Evolutionary conservation across 2,797 vertebrate species (phyloP).

Genomic region (Onychomys arenicola): DNA sequence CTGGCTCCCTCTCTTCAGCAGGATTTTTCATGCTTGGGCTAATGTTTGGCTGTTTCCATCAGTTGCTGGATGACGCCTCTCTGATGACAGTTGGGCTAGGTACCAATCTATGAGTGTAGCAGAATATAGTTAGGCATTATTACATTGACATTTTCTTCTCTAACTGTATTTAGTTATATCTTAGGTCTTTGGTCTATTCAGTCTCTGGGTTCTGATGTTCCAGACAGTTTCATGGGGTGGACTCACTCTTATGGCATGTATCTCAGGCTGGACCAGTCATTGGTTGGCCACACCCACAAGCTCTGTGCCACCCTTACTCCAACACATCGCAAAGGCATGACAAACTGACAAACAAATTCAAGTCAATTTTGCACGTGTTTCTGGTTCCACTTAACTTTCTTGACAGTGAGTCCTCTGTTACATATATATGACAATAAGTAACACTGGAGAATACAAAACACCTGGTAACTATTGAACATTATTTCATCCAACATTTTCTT

Average conservation of each 20-base stretch:
- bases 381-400: conserved; percentile 43
- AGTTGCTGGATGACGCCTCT: neutral
- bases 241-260: neutral
- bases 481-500: conserved; percentile 71
- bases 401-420: conserved; percentile 2
- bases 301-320: neutral
- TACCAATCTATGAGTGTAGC: neutral
- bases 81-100: neutral
- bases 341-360: neutral
- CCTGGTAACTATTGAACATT: conserved; percentile 22
- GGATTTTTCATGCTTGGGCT: neutral
- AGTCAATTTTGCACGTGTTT: conserved; percentile 18
- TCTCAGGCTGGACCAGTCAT: neutral
- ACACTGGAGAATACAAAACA: conserved; percentile 23
- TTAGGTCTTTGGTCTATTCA: neutral
- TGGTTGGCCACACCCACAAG: neutral
- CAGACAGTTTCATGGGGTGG: neutral
- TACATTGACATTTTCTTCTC: neutral
- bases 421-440: neutral
- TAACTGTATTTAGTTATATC: neutral
- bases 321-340: neutral
- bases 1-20: neutral
- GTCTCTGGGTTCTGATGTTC: neutral
- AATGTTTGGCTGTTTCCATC: neutral
- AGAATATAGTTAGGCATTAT: neutral